These are phyloP conservation scores for Drosophila falleni DNA, from an alignment of 2,888 invertebrate species.

Conservation along the genomic window DNA sequence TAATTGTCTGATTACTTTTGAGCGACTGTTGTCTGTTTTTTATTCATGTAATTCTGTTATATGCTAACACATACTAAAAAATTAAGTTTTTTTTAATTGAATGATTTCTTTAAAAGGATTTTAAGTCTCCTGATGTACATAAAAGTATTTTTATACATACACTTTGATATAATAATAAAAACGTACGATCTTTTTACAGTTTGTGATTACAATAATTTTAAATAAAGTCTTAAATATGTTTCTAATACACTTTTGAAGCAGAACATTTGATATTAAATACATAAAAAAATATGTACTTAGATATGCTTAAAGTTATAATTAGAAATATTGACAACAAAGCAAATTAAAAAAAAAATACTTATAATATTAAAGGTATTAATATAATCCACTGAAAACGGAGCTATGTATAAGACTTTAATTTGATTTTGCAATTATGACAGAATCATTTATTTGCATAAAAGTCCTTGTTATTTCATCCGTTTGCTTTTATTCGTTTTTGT, in stretches of 20 bases:
- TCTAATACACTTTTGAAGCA: neutral
- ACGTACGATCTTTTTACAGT: too few relatives aligned
- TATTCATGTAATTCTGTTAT: neutral
- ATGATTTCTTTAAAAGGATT: neutral
- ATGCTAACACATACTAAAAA: neutral
- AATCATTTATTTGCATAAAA: slow-evolving; percentile 3
- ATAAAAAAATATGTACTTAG: too few relatives aligned
- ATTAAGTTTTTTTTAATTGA: neutral
- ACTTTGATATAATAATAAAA: neutral
- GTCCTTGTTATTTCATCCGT: slow-evolving; percentile 11
- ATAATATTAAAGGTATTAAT: neutral
- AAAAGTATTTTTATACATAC: neutral
- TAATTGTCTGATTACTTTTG: slow-evolving; percentile 10
- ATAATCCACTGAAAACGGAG: neutral
- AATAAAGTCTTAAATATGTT: too few relatives aligned
- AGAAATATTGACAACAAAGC: neutral
- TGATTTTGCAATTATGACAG: slow-evolving; percentile 9
- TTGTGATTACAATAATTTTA: too few relatives aligned
- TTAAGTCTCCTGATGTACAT: neutral
- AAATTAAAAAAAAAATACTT: neutral
- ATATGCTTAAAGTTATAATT: neutral
- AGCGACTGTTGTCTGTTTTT: neutral
- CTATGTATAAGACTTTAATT: slow-evolving; percentile 13
- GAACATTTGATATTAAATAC: too few relatives aligned
- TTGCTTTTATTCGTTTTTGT: slow-evolving; percentile 25